Evolutionary conservation across 1,140 invertebrate species (phyloP), one percentile per base, ranked within the genome.

Genomic region (Brevipalpus yothersi): DNA sequence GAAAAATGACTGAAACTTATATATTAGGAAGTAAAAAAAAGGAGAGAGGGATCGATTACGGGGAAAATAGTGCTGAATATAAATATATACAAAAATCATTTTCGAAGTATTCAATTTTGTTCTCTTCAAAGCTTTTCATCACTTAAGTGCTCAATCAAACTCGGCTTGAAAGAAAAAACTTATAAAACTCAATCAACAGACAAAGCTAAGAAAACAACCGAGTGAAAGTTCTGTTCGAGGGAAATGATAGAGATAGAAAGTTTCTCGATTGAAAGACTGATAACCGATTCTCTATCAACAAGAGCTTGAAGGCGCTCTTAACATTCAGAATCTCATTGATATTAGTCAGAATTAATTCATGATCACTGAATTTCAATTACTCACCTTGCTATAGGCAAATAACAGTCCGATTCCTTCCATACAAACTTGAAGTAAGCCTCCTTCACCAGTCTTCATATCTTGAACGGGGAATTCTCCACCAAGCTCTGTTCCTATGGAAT

Each of bases 401-500:
- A 96, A 82, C 62, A 98, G 80, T 64, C 90, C 89, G 67, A 98
- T 90, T 65, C 94, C 94, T 75, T 97, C 93, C 80, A 98, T 92
- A 78, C 92, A 95, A 67, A 98, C 92, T 79, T 96, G 92, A 59
- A 98, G 80, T 41, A 97, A 79, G 12, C 94, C 94, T 56, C 94
- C 92, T 74, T 96, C 88, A 31, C 90, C 90, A 3, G 89, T 87
- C 66, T 82, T 82, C 76, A 96, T 83, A 72, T 99, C 93, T 70
- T 94, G 89, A 23, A 99, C 86, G 1, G 93, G 92, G 75, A 98
- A 99, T 74, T 98, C 94, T 4, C 94, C 94, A 15, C 94, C 93
- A 15, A 98, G 77, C 71, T 96, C 93, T 51, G 68, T 69, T 63
- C 67, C 64, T 66, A 43, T 11, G n/a, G 51, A 53, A 4, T 45